phyloP scores from a whole-genome alignment of 2,888 invertebrate genomes.

The Hylaea fasciaria region DNA sequence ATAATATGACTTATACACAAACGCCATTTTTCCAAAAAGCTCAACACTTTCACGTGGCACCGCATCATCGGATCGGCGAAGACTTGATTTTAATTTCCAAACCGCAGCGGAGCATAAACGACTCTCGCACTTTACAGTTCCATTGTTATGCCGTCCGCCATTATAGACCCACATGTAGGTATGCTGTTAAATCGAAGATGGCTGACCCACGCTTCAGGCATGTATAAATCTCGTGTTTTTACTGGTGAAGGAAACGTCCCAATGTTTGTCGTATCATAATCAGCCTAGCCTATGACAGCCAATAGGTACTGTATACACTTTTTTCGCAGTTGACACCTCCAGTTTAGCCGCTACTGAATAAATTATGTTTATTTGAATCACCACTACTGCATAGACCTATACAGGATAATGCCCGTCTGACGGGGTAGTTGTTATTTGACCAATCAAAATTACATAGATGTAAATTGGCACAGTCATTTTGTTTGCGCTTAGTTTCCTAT shows the following conservation, averaged over 20 bases:
- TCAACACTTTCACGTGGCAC: conserved; percentile 32
- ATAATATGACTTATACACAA: background rate
- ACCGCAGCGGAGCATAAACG: conserved; percentile 81
- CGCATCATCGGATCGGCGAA: conserved; percentile 61
- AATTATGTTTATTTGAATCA: no score
- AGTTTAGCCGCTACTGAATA: no score
- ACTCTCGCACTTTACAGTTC: conserved; percentile 78
- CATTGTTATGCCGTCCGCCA: conserved; percentile 71
- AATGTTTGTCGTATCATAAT: background rate
- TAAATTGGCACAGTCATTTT: no score
- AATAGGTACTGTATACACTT: no score
- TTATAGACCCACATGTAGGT: conserved; percentile 55
- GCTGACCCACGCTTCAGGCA: conserved; percentile 7
- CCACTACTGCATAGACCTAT: no score
- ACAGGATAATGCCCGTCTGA: no score
- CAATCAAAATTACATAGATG: background rate
- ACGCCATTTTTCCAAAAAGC: background rate
- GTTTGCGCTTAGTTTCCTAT: background rate
- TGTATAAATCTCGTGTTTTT: background rate
- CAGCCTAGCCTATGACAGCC: no score
- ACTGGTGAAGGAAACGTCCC: background rate
- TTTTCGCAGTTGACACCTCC: no score
- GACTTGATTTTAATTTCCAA: conserved; percentile 84
- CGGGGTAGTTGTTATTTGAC: background rate
- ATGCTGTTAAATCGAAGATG: conserved; percentile 37